A percentile compares a stretch with the other conserved stretches of the same genome.
These are phyloP conservation scores for Polia nebulosa DNA, from an alignment of 2,888 invertebrate species.

Conservation along the genomic window DNA sequence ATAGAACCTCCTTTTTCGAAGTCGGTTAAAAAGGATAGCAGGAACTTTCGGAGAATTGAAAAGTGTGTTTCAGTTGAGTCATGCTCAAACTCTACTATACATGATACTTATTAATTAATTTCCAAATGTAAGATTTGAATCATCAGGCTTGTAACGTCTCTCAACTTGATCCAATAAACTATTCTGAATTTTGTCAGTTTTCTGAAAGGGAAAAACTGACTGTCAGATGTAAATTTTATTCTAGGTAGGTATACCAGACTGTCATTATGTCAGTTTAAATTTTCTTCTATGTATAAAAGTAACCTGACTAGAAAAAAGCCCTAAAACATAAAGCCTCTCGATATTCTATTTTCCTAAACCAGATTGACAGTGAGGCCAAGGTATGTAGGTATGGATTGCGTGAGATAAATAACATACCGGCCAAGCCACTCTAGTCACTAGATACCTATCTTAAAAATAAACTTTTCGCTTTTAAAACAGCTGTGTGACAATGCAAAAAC, in stretches of 20 bases:
- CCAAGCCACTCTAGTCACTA: slow-evolving; percentile 55
- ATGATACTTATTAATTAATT: not conserved
- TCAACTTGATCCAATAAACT: too few species aligned
- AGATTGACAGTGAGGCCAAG: slow-evolving; percentile 35
- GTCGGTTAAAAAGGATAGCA: too few species aligned
- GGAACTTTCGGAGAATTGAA: not conserved
- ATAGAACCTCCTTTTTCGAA: too few species aligned
- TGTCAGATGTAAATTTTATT: too few species aligned
- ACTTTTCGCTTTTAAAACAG: slow-evolving; percentile 71
- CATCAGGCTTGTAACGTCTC: not conserved
- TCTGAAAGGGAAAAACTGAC: too few species aligned
- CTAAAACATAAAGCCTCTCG: not conserved
- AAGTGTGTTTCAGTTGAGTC: not conserved
- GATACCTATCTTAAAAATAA: slow-evolving; percentile 72
- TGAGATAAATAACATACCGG: slow-evolving; percentile 62
- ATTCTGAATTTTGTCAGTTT: too few species aligned
- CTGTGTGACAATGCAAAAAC: slow-evolving; percentile 73
- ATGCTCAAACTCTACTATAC: not conserved
- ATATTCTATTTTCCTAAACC: not conserved
- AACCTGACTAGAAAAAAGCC: not conserved
- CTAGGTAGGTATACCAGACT: too few species aligned
- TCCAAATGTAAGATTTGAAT: not conserved
- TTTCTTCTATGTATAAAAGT: too few species aligned
- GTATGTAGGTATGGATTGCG: slow-evolving; percentile 54
- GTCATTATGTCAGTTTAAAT: too few species aligned